Percentiles rank a stretch among this genome's conserved stretches.
Conservation (phyloP, 2,113 vertebrate species). For the Aleadryas rufinucha region DNA sequence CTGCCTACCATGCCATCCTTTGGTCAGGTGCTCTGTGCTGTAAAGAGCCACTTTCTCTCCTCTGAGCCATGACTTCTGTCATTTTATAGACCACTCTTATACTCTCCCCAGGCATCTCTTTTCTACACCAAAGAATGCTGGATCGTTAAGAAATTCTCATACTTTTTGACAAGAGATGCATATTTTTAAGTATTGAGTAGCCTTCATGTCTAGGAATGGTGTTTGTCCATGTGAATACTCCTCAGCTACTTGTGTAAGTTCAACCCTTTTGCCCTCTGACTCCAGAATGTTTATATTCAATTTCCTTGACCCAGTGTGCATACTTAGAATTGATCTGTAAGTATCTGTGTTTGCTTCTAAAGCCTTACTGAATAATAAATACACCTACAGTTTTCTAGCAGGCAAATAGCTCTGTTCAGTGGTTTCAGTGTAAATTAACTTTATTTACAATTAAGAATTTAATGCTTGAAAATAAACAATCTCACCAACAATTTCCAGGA, state of each 20-base stretch:
- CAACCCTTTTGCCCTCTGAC: background rate
- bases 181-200: background rate
- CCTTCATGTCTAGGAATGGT: background rate
- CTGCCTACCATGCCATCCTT: background rate
- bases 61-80: background rate
- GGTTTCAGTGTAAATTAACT: background rate
- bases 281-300: background rate
- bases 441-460: background rate
- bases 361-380: background rate
- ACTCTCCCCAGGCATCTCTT: background rate
- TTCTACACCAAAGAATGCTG: background rate
- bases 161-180: background rate
- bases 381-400: background rate
- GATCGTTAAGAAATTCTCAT: background rate
- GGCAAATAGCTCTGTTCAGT: background rate
- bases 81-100: background rate
- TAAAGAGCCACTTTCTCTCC: background rate
- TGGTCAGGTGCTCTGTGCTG: background rate
- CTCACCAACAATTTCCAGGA: background rate
- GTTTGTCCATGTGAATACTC: background rate
- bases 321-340: background rate
- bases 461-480: background rate
- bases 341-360: background rate
- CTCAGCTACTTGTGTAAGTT: background rate
- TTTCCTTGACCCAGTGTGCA: background rate